phyloP scores from a whole-genome alignment of 2,888 invertebrate species.

The Aporophyla lueneburgensis region DNA sequence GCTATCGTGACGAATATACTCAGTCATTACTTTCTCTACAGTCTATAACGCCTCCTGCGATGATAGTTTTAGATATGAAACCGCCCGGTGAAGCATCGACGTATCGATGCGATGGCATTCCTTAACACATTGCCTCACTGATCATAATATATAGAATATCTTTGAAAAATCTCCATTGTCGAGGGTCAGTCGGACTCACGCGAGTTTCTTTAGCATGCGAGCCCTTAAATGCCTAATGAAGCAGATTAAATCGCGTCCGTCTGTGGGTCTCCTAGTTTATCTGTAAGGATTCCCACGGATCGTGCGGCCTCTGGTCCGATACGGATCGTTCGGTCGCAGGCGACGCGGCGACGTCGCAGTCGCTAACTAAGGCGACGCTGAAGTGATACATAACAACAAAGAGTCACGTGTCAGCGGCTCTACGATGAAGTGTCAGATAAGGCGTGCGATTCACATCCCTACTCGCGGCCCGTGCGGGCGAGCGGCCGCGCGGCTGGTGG shows the following conservation, averaged over 20 bases:
- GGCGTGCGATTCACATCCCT: conserved; percentile 41
- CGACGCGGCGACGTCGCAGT: conserved; percentile 56
- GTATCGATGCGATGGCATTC: conserved; percentile 71
- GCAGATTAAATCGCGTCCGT: conserved; percentile 82
- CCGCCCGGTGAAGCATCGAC: conserved; percentile 71
- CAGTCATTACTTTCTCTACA: conserved; percentile 83
- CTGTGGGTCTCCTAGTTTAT: conserved; percentile 79
- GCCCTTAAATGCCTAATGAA: conserved; percentile 80
- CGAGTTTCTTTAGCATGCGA: conserved; percentile 73
- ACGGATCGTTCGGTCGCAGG: conserved; percentile 72
- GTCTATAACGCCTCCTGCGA: conserved; percentile 82
- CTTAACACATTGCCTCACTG: conserved; percentile 57
- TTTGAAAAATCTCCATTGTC: conserved; percentile 70
- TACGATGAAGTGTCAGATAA: conserved; percentile 64
- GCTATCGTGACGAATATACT: conserved; percentile 81
- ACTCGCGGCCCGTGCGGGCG: conserved; percentile 47
- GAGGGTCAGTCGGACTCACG: conserved; percentile 69
- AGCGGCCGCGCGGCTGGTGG: conserved; percentile 50
- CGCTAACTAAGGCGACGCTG: conserved; percentile 63
- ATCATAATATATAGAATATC: conserved; percentile 64
- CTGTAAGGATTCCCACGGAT: conserved; percentile 82
- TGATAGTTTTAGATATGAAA: conserved; percentile 80
- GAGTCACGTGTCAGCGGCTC: conserved; percentile 60
- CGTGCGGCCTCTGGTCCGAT: conserved; percentile 76
- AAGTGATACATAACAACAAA: conserved; percentile 65